Evolutionary conservation across 2,113 vertebrate genomes (phyloP).

Genomic region (Hippoglossus stenolepis): DNA sequence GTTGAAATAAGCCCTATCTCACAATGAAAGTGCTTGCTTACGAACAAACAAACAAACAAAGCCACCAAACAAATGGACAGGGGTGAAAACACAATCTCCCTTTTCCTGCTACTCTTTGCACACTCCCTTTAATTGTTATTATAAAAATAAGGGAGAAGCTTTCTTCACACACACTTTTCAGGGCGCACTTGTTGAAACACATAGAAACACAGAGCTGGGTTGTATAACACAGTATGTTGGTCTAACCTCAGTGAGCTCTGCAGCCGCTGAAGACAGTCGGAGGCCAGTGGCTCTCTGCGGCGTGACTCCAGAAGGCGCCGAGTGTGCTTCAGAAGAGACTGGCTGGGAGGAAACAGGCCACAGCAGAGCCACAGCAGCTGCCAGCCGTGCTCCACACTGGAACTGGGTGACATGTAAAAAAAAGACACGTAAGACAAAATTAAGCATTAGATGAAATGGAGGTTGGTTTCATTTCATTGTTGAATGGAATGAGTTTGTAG

Average conservation of each 20-base stretch:
- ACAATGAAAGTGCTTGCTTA: too few species aligned
- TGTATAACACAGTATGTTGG: neutral
- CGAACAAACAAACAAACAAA: too few species aligned
- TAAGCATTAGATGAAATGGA: neutral
- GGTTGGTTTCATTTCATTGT: too few species aligned
- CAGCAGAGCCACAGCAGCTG: conserved; percentile 97
- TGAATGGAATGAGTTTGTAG: too few species aligned
- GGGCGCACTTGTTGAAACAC: neutral
- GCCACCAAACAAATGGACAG: too few species aligned
- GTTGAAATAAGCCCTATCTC: too few species aligned
- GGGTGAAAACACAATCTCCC: too few species aligned
- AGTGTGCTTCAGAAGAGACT: conserved; percentile 86
- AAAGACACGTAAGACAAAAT: neutral
- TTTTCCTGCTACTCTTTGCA: too few species aligned
- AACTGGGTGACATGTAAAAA: conserved; percentile 76
- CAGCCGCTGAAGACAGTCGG: conserved; percentile 86
- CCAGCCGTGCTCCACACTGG: conserved; percentile 92
- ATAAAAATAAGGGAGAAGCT: too few species aligned
- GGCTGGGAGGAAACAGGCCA: conserved; percentile 91
- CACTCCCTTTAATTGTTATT: too few species aligned
- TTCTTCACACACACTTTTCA: neutral
- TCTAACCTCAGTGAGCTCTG: conserved; percentile 88
- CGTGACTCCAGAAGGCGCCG: conserved; percentile 91
- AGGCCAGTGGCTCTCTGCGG: conserved; percentile 83
- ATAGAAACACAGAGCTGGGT: neutral